Conservation (phyloP, 1,140 invertebrate genomes). For the Charaxes varanes region DNA sequence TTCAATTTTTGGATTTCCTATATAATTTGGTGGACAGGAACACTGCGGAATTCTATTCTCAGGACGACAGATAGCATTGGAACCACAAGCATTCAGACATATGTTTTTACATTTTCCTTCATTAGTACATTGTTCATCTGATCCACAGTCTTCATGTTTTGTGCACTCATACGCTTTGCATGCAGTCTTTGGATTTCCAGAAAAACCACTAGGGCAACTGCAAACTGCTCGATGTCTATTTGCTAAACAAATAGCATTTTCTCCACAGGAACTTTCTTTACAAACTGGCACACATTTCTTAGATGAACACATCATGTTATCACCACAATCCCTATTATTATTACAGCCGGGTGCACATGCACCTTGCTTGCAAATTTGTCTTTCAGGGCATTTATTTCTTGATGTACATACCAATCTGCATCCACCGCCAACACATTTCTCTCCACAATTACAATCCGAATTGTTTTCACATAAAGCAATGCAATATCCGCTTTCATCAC, state of each 20-base stretch:
- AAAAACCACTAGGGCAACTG: conserved; percentile 88
- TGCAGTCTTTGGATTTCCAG: conserved; percentile 83
- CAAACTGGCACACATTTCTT: conserved; percentile 87
- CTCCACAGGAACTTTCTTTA: conserved; percentile 79
- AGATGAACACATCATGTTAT: conserved; percentile 83
- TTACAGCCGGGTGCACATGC: conserved; percentile 82
- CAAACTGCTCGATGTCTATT: conserved; percentile 88
- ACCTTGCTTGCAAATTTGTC: conserved; percentile 73
- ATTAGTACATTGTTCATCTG: conserved; percentile 83
- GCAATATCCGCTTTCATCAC: conserved; percentile 87
- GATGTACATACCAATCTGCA: conserved; percentile 79
- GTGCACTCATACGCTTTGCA: conserved; percentile 86
- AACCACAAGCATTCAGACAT: conserved; percentile 86
- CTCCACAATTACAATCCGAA: conserved; percentile 85
- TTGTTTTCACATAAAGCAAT: conserved; percentile 78
- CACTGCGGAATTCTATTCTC: conserved; percentile 84
- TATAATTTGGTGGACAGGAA: conserved; percentile 88
- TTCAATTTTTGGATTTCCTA: conserved; percentile 87
- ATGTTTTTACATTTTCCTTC: conserved; percentile 88
- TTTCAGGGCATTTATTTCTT: conserved; percentile 66
- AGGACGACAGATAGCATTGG: conserved; percentile 90
- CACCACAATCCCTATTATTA: conserved; percentile 85
- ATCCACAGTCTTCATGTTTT: conserved; percentile 84
- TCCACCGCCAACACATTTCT: conserved; percentile 77
- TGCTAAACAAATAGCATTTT: conserved; percentile 84